Conservation (phyloP, 2,888 invertebrate genomes). For the Portevinia maculata region DNA sequence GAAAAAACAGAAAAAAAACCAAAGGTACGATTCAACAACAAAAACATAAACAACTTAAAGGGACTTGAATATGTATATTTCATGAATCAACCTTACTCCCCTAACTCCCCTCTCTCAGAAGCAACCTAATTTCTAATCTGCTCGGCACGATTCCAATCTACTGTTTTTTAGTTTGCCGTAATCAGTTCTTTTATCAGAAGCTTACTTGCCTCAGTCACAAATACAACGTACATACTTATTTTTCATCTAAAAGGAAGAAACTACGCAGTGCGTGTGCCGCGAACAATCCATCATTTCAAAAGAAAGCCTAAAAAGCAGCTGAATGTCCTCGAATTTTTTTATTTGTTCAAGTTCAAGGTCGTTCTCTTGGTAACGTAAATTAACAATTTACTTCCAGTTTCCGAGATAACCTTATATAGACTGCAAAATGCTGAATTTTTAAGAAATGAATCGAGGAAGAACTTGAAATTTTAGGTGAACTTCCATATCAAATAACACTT, state of each 20-base stretch:
- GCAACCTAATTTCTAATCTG: too few species aligned
- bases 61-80: too few species aligned
- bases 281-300: background rate
- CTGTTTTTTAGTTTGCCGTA: too few species aligned
- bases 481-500: too few species aligned
- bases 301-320: background rate
- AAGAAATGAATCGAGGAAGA: too few species aligned
- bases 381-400: background rate
- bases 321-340: background rate
- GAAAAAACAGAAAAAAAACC: too few species aligned
- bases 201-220: background rate
- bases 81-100: too few species aligned
- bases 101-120: too few species aligned
- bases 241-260: background rate
- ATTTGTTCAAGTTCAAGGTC: conserved; percentile 19
- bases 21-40: too few species aligned
- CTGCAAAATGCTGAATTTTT: background rate
- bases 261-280: background rate
- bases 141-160: too few species aligned
- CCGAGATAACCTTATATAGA: background rate
- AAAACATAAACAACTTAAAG: too few species aligned
- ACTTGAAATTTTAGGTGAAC: too few species aligned
- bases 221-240: background rate
- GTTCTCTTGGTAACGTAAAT: background rate
- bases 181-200: background rate